phyloP scores from a whole-genome alignment of 2,797 vertebrate species.

The Scolopax bukidnonensis region DNA sequence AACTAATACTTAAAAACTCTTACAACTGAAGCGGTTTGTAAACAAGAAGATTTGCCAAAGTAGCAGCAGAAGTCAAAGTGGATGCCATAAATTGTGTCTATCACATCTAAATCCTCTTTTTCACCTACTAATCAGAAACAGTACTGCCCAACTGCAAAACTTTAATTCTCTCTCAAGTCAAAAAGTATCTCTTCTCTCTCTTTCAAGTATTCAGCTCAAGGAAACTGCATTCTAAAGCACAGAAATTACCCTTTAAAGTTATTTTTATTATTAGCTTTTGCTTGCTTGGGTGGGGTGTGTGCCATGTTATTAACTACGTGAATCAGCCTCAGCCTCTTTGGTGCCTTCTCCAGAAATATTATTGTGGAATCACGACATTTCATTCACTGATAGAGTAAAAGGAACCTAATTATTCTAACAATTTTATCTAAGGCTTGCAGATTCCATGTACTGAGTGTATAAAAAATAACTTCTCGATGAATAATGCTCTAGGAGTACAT shows the following conservation, averaged over 20 bases:
- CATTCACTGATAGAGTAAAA: slow-evolving; percentile 50
- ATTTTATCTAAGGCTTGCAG: slow-evolving; percentile 73
- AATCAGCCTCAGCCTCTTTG: slow-evolving; percentile 23
- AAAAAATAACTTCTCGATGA: slow-evolving; percentile 61
- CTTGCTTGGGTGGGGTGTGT: not conserved
- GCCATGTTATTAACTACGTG: not conserved
- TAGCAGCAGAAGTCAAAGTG: not conserved
- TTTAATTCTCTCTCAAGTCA: slow-evolving; percentile 15
- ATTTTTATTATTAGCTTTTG: slow-evolving; percentile 21
- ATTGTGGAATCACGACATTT: slow-evolving; percentile 48
- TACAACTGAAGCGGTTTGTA: not conserved
- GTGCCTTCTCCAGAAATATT: slow-evolving; percentile 53
- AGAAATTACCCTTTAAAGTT: slow-evolving; percentile 26
- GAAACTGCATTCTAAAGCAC: slow-evolving; percentile 31
- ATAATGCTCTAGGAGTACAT: slow-evolving; percentile 47
- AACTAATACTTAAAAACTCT: not conserved
- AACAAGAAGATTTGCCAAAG: not conserved
- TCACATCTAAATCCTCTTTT: slow-evolving; percentile 21
- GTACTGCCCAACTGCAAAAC: not conserved
- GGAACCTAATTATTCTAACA: slow-evolving; percentile 62
- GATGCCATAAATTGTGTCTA: not conserved
- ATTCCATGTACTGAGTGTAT: slow-evolving; percentile 47
- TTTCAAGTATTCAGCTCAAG: not conserved
- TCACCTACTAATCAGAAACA: not conserved
- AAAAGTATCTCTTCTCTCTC: not conserved